Base-by-base conservation (phyloP, 2,888 invertebrate genomes). In the Allacma fusca region DNA sequence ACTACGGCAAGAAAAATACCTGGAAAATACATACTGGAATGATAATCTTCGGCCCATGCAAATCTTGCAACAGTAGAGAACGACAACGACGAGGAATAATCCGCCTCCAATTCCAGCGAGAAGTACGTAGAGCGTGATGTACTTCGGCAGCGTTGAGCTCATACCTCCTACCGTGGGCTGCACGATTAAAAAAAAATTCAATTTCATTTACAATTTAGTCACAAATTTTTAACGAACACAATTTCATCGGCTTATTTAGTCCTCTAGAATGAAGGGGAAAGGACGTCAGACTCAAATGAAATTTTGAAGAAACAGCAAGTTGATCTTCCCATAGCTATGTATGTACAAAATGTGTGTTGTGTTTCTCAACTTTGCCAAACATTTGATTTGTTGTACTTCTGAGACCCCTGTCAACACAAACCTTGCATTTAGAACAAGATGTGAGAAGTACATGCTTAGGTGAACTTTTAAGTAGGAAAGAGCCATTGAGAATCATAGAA, bases 51-150 rank as follows among this genome's bases (percentile, higher is more conserved):
- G 34, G 29, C 57, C 65, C 72, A 78, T 78, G 44, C 70, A 80
- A 5, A 78, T 64, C 40, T 85, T 85, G 72, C 85, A 85, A 75
- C 72, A 88, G 85, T 77, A 87, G 85, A 77, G 67, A 67, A 77
- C 71, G 34, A 72, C 40, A 2, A 87, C 86, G 40, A 87, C 87
- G n/a, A 87, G 85, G 75, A 87, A 80, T 40, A 88, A 85, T 13
- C 88, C 88, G 13, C 87, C 87, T 2, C 86, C 84, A 23, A 87
- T 86, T 5, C 88, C 87, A 26, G 86, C 85, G 50, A 87, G 85
- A 50, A 87, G 85, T 34, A 87, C 87, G 76, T 86, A 85, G 57
- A 87, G 83, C 5, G 87, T 87, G 29, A 86, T 84, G 71, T 81
- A 75, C 26, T 78, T 78, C 40, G 73, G 77, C 28, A 74, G 34